phyloP scores from a whole-genome alignment of 35 echinoderm and acorn worm genomes.

The Ptychodera flava region DNA sequence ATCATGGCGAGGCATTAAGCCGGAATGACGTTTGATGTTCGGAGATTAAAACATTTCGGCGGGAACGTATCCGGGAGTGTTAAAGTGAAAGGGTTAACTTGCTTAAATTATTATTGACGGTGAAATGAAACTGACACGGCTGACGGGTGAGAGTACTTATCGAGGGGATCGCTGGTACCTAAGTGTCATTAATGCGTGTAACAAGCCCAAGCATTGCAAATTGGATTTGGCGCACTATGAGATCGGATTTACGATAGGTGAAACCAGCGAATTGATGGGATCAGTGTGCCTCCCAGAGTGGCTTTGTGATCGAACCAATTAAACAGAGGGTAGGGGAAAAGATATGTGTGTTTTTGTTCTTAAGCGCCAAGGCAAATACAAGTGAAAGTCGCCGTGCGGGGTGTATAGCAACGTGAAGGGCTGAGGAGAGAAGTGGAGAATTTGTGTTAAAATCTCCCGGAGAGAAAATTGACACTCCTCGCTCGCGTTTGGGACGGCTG shows the following conservation, averaged over 20 bases:
- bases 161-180: not conserved
- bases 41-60: no score
- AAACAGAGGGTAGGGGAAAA: no score
- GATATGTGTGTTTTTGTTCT: no score
- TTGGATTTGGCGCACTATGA: not conserved
- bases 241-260: not conserved
- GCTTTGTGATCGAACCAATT: not conserved
- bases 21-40: no score
- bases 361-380: no score
- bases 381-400: no score
- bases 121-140: not conserved
- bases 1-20: no score
- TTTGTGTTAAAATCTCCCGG: not conserved
- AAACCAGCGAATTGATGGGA: not conserved
- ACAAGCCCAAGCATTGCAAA: not conserved
- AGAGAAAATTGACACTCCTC: not conserved
- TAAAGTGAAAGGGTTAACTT: no score
- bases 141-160: not conserved
- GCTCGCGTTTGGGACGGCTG: not conserved
- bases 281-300: not conserved
- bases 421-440: not conserved
- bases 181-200: not conserved
- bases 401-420: no score
- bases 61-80: no score
- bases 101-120: not conserved